These are phyloP conservation scores for Synchiropus splendidus DNA, from an alignment of 2,113 vertebrate species.

Conservation along the genomic window DNA sequence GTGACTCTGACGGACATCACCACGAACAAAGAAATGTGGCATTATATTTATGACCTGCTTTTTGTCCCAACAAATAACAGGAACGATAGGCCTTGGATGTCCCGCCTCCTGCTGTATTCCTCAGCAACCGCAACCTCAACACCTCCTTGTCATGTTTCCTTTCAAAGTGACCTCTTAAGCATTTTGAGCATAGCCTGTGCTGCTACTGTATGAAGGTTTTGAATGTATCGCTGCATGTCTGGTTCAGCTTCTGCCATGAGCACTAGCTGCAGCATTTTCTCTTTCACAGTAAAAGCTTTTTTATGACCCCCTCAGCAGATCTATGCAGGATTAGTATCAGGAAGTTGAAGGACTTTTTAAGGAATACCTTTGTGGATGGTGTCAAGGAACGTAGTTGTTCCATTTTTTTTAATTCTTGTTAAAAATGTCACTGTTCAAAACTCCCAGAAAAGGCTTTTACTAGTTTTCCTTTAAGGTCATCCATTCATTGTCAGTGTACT, in stretches of 20 bases:
- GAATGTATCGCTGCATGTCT: too few species aligned
- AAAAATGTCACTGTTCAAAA: not conserved
- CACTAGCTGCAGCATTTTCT: slow-evolving; percentile 6
- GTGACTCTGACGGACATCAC: too few species aligned
- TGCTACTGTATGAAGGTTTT: slow-evolving; percentile 24
- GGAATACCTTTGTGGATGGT: too few species aligned
- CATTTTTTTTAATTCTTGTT: not conserved
- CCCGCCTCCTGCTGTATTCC: not conserved
- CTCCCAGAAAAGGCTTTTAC: not conserved
- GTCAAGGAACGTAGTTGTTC: too few species aligned
- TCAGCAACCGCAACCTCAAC: not conserved
- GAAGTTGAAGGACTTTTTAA: too few species aligned
- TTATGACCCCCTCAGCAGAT: slow-evolving; percentile 2
- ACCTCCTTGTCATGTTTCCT: not conserved
- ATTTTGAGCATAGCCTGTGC: slow-evolving; percentile 21
- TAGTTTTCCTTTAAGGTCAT: not conserved
- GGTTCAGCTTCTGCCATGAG: not conserved
- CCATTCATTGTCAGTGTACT: too few species aligned
- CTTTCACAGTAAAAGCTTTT: not conserved
- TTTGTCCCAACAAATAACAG: not conserved
- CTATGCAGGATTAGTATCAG: slow-evolving; percentile 54
- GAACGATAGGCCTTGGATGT: not conserved
- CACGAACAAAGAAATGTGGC: too few species aligned
- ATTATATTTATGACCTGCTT: not conserved
- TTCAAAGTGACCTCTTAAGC: slow-evolving; percentile 9